Evolutionary conservation across 2,888 invertebrate species (phyloP), one percentile per base, ranked within the genome.

Genomic region (Tenthredo livida): DNA sequence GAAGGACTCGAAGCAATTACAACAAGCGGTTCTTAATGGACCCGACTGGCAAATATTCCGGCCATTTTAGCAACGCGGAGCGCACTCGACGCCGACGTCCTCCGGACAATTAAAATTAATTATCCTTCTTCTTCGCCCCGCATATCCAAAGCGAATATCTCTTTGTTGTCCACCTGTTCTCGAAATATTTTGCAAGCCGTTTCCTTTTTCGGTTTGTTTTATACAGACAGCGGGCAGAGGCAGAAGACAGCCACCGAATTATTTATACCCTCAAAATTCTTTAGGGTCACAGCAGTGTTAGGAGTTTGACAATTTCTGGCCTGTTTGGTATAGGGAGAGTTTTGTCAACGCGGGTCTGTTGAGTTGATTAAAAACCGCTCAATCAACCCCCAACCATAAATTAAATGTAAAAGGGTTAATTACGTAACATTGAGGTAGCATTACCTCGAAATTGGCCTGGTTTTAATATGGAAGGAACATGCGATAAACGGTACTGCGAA

Each of bases 31-130:
- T 90, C 89, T 90, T 90, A 90, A 91, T 91, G 90, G 89, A 90
- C 89, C 83, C 87, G 85, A 86, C 86, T 88, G 87, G 88, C 88
- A 92, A 91, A 90, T 91, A 91, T 91, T 89, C 90, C 89, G 87
- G 87, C 88, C 89, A 90, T 90, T 91, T 90, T 89, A 89, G 89
- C 88, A 88, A 89, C 88, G 89, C 90, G 88, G 87, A 86, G 86
- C 88, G 89, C 88, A 89, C 88, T 88, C 87, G 77, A 67, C 82
- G 70, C 80, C 82, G 84, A 78, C 86, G 87, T 86, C 73, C 88
- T 86, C 86, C 84, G 86, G 88, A 90, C 91, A 90, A 92, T 92
- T 92, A 91, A 91, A 91, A 91, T 90, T 91, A 90, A 92, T 90
- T 89, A 89, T 88, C 87, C 88, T 88, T 89, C 88, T 90, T 90